Percentiles rank a stretch among this genome's conserved stretches.
These are phyloP conservation scores for Tipula unca DNA, from an alignment of 2,888 invertebrate species.

Conservation along the genomic window DNA sequence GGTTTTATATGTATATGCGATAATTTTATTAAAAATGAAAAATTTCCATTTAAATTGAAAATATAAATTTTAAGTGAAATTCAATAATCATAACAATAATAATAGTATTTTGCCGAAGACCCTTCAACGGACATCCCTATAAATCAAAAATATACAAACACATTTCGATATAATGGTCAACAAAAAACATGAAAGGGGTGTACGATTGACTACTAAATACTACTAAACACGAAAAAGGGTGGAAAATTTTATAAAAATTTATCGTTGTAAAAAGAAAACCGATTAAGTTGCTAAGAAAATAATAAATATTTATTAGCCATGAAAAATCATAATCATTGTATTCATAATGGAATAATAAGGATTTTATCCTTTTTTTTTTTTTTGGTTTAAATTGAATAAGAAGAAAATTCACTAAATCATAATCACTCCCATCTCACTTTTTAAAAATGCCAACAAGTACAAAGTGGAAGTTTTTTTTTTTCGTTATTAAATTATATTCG, in stretches of 20 bases:
- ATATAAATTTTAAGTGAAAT: neutral
- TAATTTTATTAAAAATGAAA: neutral
- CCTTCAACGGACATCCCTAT: neutral
- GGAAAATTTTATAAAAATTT: neutral
- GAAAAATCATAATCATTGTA: neutral
- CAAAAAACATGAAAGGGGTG: neutral
- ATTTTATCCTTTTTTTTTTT: neutral
- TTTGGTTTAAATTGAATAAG: neutral
- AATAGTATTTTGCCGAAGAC: neutral
- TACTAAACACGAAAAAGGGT: neutral
- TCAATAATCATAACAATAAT: neutral
- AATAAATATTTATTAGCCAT: conserved; percentile 14
- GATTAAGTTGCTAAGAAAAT: neutral
- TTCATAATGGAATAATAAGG: neutral
- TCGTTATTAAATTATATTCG: neutral
- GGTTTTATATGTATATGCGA: neutral
- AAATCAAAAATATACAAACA: neutral
- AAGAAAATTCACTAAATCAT: neutral
- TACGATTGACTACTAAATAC: neutral
- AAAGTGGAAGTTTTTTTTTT: neutral
- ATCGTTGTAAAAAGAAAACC: neutral
- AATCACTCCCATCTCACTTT: neutral
- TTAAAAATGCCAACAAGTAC: neutral
- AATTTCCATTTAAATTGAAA: conserved; percentile 8
- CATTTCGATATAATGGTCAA: neutral